Evolutionary conservation across 2,797 vertebrate genomes (phyloP).

Genomic region (Rhinatrema bivittatum): DNA sequence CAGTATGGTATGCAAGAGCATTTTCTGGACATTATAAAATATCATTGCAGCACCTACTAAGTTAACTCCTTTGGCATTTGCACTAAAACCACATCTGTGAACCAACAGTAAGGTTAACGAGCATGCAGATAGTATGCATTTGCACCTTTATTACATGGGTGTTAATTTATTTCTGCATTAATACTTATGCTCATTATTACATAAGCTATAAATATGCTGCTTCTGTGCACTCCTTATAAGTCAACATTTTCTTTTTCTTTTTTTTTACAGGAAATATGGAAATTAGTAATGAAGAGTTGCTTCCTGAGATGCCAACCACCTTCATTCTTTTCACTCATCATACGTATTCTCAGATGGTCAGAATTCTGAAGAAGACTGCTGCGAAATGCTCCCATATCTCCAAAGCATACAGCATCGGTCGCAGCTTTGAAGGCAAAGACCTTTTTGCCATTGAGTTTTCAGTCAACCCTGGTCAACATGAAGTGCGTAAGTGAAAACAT

Average conservation of each 20-base stretch:
- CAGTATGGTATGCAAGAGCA: not conserved
- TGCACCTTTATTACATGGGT: too few relatives aligned
- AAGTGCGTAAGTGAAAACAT: conserved; percentile 68
- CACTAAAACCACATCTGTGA: too few relatives aligned
- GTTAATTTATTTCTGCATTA: too few relatives aligned
- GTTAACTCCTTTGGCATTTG: too few relatives aligned
- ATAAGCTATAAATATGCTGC: too few relatives aligned
- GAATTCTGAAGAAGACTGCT: conserved; percentile 72
- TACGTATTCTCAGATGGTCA: conserved; percentile 81
- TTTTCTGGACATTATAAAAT: too few relatives aligned
- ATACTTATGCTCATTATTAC: too few relatives aligned
- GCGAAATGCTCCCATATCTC: conserved; percentile 80
- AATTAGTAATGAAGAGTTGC: conserved; percentile 22
- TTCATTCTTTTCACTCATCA: conserved; percentile 84
- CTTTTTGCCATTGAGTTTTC: conserved; percentile 90
- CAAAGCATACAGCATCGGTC: conserved; percentile 86
- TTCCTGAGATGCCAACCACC: conserved; percentile 63
- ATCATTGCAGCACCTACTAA: too few relatives aligned
- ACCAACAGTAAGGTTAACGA: too few relatives aligned
- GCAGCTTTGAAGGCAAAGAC: conserved; percentile 83
- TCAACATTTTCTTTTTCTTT: not conserved
- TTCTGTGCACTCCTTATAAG: too few relatives aligned
- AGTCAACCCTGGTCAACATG: conserved; percentile 82
- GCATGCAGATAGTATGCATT: too few relatives aligned
- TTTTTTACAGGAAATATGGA: conserved; percentile 41